Percentiles rank a stretch among this genome's conserved stretches.
Evolutionary conservation across 2,113 vertebrate genomes (phyloP).

Genomic region (Zeus faber): DNA sequence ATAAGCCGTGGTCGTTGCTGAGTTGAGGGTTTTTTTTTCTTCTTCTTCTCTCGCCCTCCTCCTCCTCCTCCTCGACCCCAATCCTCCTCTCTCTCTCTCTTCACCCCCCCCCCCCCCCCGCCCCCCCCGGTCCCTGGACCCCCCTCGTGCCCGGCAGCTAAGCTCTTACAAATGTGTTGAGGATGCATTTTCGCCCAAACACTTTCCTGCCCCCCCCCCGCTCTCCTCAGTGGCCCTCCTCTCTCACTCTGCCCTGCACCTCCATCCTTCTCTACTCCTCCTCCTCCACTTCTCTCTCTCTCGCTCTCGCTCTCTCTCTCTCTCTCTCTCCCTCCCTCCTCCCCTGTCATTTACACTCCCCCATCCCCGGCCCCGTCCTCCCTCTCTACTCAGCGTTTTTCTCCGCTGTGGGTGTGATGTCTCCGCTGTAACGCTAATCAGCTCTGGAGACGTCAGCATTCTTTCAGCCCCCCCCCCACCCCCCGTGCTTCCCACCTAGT

Average conservation of each 20-base stretch:
- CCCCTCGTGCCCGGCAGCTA: conserved; percentile 55
- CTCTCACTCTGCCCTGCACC: conserved; percentile 8
- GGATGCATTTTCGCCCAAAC: conserved; percentile 81
- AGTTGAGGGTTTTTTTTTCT: conserved; percentile 77
- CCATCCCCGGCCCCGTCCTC: conserved; percentile 25
- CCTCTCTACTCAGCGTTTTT: conserved; percentile 71
- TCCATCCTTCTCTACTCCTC: conserved; percentile 12
- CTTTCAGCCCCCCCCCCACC: conserved; percentile 31
- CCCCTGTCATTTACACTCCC: conserved; percentile 62
- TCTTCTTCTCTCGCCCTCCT: conserved; percentile 46
- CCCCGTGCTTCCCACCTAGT: conserved; percentile 19
- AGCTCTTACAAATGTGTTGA: conserved; percentile 84
- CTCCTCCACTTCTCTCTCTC: conserved; percentile 15
- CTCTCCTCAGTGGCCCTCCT: conserved; percentile 30
- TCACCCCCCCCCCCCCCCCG: conserved; percentile 20
- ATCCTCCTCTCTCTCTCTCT: conserved; percentile 13
- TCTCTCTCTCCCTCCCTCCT: conserved; percentile 51
- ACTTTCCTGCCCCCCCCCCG: conserved; percentile 32
- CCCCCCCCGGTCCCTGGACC: too few species aligned
- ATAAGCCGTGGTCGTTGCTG: conserved; percentile 77
- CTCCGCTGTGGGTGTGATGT: conserved; percentile 73
- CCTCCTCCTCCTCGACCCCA: conserved; percentile 47
- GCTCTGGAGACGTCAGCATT: conserved; percentile 73
- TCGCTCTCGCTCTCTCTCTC: conserved; percentile 41
- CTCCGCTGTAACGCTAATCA: conserved; percentile 71